These are phyloP conservation scores for Pararge aegeria DNA, from an alignment of 1,140 invertebrate species.

Conservation along the genomic window DNA sequence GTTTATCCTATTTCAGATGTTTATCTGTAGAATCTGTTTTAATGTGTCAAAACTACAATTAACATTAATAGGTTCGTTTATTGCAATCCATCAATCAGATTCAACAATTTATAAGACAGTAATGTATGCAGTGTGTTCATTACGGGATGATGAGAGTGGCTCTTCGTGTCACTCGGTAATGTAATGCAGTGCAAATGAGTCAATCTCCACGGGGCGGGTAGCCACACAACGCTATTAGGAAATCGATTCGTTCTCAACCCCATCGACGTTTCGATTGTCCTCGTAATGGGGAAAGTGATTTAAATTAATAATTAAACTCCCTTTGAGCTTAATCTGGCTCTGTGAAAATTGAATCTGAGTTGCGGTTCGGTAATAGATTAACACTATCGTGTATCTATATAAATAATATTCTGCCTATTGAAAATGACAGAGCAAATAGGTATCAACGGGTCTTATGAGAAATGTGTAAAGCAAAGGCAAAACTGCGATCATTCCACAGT, in stretches of 20 bases:
- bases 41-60: too few species aligned
- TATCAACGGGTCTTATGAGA: too few species aligned
- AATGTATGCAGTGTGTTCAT: slow-evolving; percentile 51
- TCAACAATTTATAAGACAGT: slow-evolving; percentile 17
- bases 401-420: background rate
- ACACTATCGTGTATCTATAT: background rate
- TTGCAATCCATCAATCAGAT: background rate
- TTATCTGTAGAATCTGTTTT: too few species aligned
- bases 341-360: slow-evolving; percentile 8
- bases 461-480: too few species aligned
- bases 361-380: slow-evolving; percentile 5
- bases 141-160: slow-evolving; percentile 74
- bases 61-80: too few species aligned
- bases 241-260: slow-evolving; percentile 69
- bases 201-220: slow-evolving; percentile 71
- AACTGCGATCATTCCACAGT: too few species aligned
- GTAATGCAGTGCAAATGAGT: slow-evolving; percentile 79
- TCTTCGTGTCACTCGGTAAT: slow-evolving; percentile 71
- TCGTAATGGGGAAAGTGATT: slow-evolving; percentile 46
- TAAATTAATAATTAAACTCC: slow-evolving; percentile 46
- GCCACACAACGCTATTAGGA: slow-evolving; percentile 70
- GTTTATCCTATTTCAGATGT: too few species aligned
- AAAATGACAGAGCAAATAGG: background rate
- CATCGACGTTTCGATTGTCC: slow-evolving; percentile 49
- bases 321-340: slow-evolving; percentile 25